Conservation (phyloP, 2,888 invertebrate species). For the Miltochrista miniata region DNA sequence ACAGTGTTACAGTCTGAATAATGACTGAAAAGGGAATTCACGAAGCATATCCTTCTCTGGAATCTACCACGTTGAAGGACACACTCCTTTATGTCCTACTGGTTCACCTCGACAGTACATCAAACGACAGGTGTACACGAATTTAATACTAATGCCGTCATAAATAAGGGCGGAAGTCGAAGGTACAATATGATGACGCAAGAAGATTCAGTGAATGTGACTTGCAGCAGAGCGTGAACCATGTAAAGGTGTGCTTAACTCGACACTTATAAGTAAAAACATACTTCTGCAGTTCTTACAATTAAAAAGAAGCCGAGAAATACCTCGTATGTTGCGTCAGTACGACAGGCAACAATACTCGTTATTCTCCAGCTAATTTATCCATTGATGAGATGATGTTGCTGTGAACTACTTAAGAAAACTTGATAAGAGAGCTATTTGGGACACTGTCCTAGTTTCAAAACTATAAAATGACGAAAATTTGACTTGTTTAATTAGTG, state of each 20-base stretch:
- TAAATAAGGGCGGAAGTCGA: constrained; percentile 46
- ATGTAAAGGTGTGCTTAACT: constrained; percentile 58
- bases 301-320: constrained; percentile 3
- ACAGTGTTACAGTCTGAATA: constrained; percentile 48
- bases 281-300: too few species aligned
- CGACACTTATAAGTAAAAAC: constrained; percentile 32
- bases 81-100: constrained; percentile 70
- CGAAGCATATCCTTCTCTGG: constrained; percentile 62
- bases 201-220: constrained; percentile 61
- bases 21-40: constrained; percentile 71
- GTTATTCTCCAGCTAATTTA: not conserved
- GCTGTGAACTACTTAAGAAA: constrained; percentile 18
- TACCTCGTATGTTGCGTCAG: constrained; percentile 16
- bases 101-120: constrained; percentile 65
- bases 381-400: constrained; percentile 17
- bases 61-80: constrained; percentile 70
- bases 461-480: constrained; percentile 10
- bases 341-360: constrained; percentile 1
- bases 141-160: constrained; percentile 25
- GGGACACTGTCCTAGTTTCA: constrained; percentile 23
- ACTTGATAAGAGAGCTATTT: constrained; percentile 16
- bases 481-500: not conserved
- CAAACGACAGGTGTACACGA: constrained; percentile 23
- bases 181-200: constrained; percentile 42
- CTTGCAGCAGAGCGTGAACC: constrained; percentile 75